Conservation (phyloP, 2,888 invertebrate genomes). For the Coronaproctus castanopsis region DNA sequence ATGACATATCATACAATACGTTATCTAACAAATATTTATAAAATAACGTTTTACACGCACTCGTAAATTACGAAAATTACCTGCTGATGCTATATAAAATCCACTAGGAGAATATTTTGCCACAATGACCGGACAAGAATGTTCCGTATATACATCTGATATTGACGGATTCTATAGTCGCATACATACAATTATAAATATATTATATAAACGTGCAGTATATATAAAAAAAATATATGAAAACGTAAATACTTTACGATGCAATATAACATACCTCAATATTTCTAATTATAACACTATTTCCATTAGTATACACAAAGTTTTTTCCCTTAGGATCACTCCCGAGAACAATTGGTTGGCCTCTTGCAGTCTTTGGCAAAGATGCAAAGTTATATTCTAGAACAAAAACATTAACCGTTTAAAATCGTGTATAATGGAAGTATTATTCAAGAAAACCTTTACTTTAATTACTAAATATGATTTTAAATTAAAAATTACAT, state of each 20-base stretch:
- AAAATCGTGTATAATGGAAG: too few species aligned
- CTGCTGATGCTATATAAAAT: slow-evolving; percentile 95
- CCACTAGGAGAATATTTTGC: slow-evolving; percentile 97
- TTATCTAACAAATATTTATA: too few species aligned
- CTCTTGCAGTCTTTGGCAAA: slow-evolving; percentile 82
- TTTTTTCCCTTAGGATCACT: slow-evolving; percentile 93
- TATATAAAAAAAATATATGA: not conserved
- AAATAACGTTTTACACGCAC: too few species aligned
- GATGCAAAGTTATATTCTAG: slow-evolving; percentile 78
- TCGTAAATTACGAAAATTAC: too few species aligned
- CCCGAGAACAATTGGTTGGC: slow-evolving; percentile 81
- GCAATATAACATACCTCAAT: slow-evolving; percentile 49
- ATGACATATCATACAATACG: not conserved
- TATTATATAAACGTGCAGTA: not conserved
- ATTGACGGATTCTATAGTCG: slow-evolving; percentile 62
- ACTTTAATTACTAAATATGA: too few species aligned
- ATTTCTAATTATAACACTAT: slow-evolving; percentile 91
- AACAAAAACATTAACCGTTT: slow-evolving; percentile 27
- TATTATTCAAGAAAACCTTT: too few species aligned
- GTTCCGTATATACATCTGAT: slow-evolving; percentile 91
- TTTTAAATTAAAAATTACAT: too few species aligned
- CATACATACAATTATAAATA: slow-evolving; percentile 16
- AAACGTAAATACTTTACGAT: not conserved
- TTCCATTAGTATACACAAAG: slow-evolving; percentile 91
- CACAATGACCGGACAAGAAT: slow-evolving; percentile 82